phyloP scores from a whole-genome alignment of 2,797 vertebrate species.

The Poecilia velifera region DNA sequence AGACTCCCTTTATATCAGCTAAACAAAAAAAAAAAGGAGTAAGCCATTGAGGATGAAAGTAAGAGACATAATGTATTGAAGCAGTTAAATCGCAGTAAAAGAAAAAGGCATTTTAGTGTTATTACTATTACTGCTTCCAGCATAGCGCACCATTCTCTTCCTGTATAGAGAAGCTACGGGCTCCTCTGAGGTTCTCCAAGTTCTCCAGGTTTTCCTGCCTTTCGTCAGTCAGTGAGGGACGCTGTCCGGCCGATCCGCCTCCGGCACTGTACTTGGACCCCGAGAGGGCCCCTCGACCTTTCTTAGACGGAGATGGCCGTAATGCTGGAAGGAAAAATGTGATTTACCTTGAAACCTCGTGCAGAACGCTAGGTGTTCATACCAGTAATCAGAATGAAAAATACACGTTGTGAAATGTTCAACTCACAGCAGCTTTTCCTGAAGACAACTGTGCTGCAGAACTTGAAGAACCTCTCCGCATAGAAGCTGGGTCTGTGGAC shows the following conservation, averaged over 20 bases:
- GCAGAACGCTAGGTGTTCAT: neutral
- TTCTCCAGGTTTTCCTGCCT: constrained; percentile 86
- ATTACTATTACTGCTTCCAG: neutral
- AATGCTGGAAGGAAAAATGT: constrained; percentile 77
- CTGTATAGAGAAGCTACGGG: constrained; percentile 84
- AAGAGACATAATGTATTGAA: neutral
- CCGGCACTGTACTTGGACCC: constrained; percentile 83
- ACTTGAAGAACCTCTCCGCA: constrained; percentile 95
- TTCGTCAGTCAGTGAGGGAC: constrained; percentile 87
- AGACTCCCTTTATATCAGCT: neutral
- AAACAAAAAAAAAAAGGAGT: neutral
- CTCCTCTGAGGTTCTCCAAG: constrained; percentile 82
- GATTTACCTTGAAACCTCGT: constrained; percentile 11
- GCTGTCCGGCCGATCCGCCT: constrained; percentile 83
- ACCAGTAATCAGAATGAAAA: neutral
- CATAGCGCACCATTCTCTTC: constrained; percentile 86
- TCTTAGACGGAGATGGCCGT: constrained; percentile 94
- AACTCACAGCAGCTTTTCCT: constrained; percentile 94
- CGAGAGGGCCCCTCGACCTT: constrained; percentile 85
- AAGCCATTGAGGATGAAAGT: neutral
- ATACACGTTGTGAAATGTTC: neutral
- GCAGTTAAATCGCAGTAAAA: neutral
- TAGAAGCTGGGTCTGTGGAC: constrained; percentile 97
- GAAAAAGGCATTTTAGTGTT: neutral
- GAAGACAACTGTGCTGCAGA: constrained; percentile 92